Evolutionary conservation across 23 tunicate species (phyloP).

Genomic region (Diplosoma virens): DNA sequence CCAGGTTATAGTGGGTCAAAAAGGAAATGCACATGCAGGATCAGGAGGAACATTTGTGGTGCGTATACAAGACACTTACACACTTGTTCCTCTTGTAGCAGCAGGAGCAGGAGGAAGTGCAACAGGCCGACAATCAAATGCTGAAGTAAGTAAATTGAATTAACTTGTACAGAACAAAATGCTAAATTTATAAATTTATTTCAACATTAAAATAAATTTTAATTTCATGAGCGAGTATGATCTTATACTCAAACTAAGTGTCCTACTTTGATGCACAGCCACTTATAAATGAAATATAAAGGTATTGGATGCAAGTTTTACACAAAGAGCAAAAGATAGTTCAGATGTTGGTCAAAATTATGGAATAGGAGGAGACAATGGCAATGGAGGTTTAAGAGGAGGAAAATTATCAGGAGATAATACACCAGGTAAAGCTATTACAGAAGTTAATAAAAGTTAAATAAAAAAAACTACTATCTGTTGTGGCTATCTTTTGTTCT

Average conservation of each 20-base stretch:
- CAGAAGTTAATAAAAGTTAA: no score
- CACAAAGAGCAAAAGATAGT: conserved; percentile 66
- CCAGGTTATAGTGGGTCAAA: conserved; percentile 93
- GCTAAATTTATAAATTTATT: no score
- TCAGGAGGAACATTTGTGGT: conserved; percentile 96
- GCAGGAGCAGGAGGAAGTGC: conserved; percentile 96
- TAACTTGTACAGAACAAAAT: not conserved
- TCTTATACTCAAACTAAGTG: no score
- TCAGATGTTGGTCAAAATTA: conserved; percentile 49
- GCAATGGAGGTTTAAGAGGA: conserved; percentile 94
- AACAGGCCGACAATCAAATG: not conserved
- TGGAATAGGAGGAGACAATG: conserved; percentile 87
- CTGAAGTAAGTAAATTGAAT: not conserved
- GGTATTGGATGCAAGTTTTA: conserved; percentile 59
- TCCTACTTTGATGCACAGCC: not conserved
- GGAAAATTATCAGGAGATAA: conserved; percentile 51
- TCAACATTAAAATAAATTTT: no score
- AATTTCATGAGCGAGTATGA: no score
- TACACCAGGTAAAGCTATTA: conserved; percentile 97
- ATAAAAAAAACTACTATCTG: no score
- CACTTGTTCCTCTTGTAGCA: conserved; percentile 48
- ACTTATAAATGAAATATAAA: not conserved
- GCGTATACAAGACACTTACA: conserved; percentile 55
- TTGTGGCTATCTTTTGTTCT: no score
- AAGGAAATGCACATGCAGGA: conserved; percentile 63